phyloP scores from a whole-genome alignment of 2,888 invertebrate genomes.

The Parelbella ahira region DNA sequence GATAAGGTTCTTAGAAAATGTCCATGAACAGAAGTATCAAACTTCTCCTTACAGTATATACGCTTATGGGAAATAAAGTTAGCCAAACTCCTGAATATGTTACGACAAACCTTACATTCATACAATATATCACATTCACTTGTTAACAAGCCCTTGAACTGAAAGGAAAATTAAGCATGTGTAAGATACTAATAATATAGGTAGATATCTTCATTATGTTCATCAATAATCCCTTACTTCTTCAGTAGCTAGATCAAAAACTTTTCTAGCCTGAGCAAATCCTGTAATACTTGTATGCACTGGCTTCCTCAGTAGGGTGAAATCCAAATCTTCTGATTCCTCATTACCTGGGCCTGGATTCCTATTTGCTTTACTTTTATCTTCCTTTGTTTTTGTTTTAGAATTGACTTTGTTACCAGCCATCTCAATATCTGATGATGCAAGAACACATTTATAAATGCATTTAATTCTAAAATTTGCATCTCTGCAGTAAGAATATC shows the following conservation, averaged over 20 bases:
- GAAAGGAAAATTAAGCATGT: constrained; percentile 38
- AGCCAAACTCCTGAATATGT: constrained; percentile 91
- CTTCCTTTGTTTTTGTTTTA: constrained; percentile 64
- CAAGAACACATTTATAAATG: constrained; percentile 1
- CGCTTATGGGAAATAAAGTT: constrained; percentile 95
- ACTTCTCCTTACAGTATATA: constrained; percentile 86
- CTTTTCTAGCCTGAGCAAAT: constrained; percentile 84
- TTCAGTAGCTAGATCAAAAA: constrained; percentile 87
- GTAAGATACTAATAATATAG: constrained; percentile 3
- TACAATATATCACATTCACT: constrained; percentile 94
- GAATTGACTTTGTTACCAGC: constrained; percentile 67
- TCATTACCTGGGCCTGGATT: constrained; percentile 50
- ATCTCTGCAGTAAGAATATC: too few species aligned
- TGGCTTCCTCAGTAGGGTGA: constrained; percentile 82
- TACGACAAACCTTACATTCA: constrained; percentile 93
- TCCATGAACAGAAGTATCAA: constrained; percentile 64
- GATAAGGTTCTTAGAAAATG: constrained; percentile 66
- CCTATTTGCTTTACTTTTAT: constrained; percentile 57
- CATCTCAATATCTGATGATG: constrained; percentile 49
- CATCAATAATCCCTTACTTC: constrained; percentile 86
- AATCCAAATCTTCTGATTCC: constrained; percentile 70
- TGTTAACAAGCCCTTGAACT: constrained; percentile 87
- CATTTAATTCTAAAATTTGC: too few species aligned
- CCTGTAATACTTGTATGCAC: constrained; percentile 85
- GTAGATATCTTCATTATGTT: too few species aligned